Percentiles rank a stretch among this genome's conserved stretches.
phyloP scores from a whole-genome alignment of 2,888 invertebrate species.

The Osedax fenrisi region DNA sequence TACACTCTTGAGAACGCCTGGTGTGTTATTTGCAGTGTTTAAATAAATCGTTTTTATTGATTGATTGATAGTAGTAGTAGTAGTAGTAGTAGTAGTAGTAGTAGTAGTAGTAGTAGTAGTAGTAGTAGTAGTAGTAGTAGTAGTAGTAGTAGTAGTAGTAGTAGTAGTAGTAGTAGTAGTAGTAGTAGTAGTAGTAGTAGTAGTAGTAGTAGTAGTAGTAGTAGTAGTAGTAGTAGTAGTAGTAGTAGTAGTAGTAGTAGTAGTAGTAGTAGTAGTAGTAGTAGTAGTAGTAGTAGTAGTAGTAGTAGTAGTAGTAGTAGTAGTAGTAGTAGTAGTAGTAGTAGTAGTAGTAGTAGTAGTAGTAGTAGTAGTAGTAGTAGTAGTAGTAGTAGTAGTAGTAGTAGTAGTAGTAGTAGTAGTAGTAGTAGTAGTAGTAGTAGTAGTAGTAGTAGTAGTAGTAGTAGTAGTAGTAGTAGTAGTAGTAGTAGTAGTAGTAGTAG shows the following conservation, averaged over 20 bases:
- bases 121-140: slow-evolving; percentile 20
- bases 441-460: too few species aligned
- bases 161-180: slow-evolving; percentile 19
- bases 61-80: too few species aligned
- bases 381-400: too few species aligned
- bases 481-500: too few species aligned
- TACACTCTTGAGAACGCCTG: too few species aligned
- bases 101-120: slow-evolving; percentile 16
- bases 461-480: too few species aligned
- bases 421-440: too few species aligned
- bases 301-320: slow-evolving; percentile 20
- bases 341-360: too few species aligned
- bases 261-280: slow-evolving; percentile 21
- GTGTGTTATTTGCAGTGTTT: too few species aligned
- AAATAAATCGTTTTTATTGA: too few species aligned
- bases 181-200: slow-evolving; percentile 11
- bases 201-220: slow-evolving; percentile 13
- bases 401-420: too few species aligned
- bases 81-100: slow-evolving; percentile 22
- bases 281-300: slow-evolving; percentile 22
- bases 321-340: slow-evolving; percentile 15
- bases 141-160: slow-evolving; percentile 20
- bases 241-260: slow-evolving; percentile 20
- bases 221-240: slow-evolving; percentile 22
- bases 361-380: too few species aligned